Evolutionary conservation across 2,113 vertebrate species (phyloP).

Genomic region (Spheniscus mendiculus): DNA sequence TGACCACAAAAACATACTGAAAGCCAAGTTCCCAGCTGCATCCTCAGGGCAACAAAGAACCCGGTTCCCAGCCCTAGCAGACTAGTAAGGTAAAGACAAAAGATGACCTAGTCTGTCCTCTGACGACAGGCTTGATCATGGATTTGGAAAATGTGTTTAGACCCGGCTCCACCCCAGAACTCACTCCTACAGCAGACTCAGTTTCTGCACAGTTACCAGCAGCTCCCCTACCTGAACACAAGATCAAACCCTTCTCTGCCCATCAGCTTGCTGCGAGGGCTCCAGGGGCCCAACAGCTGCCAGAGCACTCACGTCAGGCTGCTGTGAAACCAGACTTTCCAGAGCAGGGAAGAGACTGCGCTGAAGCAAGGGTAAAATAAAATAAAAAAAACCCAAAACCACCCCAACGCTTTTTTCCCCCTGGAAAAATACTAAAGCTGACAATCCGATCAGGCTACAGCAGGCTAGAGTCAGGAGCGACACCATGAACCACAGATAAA

Average conservation of each 20-base stretch:
- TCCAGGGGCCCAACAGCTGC: neutral
- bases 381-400: too few relatives aligned
- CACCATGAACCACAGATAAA: neutral
- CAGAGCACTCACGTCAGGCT: neutral
- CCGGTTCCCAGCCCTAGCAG: neutral
- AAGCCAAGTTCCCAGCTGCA: slow-evolving; percentile 39
- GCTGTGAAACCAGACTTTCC: neutral
- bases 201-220: neutral
- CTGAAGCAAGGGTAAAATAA: neutral
- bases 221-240: neutral
- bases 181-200: neutral
- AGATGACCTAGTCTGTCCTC: neutral
- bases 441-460: neutral
- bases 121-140: fast-evolving
- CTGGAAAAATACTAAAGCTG: neutral
- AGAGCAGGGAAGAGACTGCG: neutral
- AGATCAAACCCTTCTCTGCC: neutral
- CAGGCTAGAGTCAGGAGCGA: neutral
- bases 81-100: neutral
- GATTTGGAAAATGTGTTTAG: neutral
- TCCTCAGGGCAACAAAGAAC: slow-evolving; percentile 1
- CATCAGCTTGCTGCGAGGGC: neutral
- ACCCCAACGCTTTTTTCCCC: neutral
- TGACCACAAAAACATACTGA: slow-evolving; percentile 31
- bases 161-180: neutral